phyloP scores from a whole-genome alignment of 2,113 vertebrate genomes.

The Platycercus adscitus region DNA sequence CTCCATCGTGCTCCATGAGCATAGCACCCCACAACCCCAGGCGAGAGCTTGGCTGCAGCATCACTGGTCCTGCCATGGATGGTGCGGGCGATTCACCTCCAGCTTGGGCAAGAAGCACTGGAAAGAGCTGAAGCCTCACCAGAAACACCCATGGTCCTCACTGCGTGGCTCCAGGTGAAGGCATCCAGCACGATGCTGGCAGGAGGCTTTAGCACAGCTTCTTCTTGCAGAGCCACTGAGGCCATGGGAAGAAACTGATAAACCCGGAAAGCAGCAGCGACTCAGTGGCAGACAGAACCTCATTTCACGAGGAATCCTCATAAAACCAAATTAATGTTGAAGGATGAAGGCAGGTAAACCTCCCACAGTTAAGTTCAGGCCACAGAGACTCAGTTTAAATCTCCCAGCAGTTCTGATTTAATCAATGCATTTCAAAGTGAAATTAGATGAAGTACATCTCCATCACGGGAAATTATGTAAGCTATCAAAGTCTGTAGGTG shows the following conservation, averaged over 20 bases:
- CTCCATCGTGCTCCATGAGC: neutral
- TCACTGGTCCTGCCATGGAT: neutral
- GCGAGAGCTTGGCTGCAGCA: neutral
- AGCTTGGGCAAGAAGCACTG: neutral
- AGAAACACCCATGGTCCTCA: neutral
- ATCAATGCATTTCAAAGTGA: constrained; percentile 67
- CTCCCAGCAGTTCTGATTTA: constrained; percentile 66
- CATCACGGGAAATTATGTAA: constrained; percentile 59
- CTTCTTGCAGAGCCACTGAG: accelerated
- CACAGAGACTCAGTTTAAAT: constrained; percentile 54
- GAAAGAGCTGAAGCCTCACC: neutral
- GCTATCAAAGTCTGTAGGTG: constrained; percentile 48
- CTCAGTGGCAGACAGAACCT: constrained; percentile 12
- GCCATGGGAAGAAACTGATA: neutral
- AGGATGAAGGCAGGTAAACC: constrained; percentile 67
- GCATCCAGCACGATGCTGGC: accelerated
- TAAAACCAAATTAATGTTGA: constrained; percentile 59
- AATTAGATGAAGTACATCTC: constrained; percentile 66
- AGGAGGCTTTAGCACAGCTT: neutral
- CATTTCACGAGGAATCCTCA: constrained; percentile 44
- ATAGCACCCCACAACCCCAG: neutral
- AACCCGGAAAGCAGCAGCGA: neutral
- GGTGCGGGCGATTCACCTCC: accelerated
- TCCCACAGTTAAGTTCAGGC: constrained; percentile 56
- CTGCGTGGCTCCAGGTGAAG: accelerated